phyloP scores from a whole-genome alignment of 2,888 invertebrate genomes.

The Adineta ricciae region DNA sequence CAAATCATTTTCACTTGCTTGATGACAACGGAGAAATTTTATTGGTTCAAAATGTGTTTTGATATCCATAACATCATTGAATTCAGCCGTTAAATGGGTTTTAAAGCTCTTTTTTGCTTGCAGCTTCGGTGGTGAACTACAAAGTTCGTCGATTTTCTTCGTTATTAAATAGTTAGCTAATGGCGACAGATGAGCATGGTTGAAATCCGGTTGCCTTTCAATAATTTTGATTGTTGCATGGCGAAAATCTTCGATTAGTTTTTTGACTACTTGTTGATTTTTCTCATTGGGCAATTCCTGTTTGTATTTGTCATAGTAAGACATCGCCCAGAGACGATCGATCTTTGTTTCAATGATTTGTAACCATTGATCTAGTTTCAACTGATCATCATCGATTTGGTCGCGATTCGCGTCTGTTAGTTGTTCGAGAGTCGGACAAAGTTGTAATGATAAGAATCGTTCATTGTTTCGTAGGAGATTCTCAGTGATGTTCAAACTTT shows the following conservation, averaged over 20 bases:
- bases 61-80: neutral
- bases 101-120: neutral
- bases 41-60: neutral
- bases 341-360: neutral
- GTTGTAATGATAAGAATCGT: neutral
- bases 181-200: neutral
- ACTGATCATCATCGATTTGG: neutral
- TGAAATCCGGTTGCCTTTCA: neutral
- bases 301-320: neutral
- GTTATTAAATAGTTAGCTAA: constrained; percentile 7
- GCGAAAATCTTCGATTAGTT: neutral
- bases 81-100: neutral
- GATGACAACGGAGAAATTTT: constrained; percentile 10
- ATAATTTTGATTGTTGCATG: neutral
- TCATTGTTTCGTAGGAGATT: neutral
- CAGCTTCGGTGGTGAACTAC: neutral
- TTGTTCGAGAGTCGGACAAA: neutral
- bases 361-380: neutral
- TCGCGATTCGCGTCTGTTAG: neutral
- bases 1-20: neutral
- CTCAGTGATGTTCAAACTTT: neutral
- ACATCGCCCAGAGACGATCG: neutral
- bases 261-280: neutral
- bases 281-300: neutral
- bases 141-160: neutral